Percentiles rank a stretch among this genome's conserved stretches.
Conservation (phyloP, 2,113 vertebrate genomes). For the Vidua macroura region DNA sequence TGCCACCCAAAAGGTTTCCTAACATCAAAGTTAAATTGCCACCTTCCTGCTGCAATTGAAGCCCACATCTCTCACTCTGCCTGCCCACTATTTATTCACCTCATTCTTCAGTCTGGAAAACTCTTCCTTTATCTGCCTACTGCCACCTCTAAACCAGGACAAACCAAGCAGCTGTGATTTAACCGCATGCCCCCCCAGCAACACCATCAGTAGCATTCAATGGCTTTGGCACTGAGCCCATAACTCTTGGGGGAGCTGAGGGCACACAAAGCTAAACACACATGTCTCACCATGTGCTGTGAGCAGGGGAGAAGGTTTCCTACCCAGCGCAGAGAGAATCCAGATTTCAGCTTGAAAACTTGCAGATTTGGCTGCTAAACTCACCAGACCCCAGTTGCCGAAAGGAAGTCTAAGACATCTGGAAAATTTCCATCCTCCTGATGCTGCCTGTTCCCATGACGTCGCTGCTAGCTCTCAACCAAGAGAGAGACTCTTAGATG, state of each 20-base stretch:
- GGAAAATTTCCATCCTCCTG: constrained; percentile 1
- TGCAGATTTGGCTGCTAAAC: neutral
- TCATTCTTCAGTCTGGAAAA: neutral
- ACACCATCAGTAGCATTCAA: accelerated
- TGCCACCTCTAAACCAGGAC: neutral
- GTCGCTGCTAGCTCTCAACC: neutral
- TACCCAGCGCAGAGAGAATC: neutral
- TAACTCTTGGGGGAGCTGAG: neutral
- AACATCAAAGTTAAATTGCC: neutral
- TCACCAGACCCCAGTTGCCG: neutral
- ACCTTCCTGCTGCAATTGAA: neutral
- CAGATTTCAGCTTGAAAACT: neutral
- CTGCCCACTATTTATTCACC: neutral
- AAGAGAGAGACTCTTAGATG: neutral
- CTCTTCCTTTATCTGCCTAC: neutral
- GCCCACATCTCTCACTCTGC: neutral
- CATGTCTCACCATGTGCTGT: accelerated
- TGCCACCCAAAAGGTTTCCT: neutral
- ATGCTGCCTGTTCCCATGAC: neutral
- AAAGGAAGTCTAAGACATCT: neutral
- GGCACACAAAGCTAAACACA: accelerated
- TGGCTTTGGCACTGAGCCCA: neutral
- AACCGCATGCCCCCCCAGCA: neutral
- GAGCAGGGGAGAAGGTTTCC: neutral
- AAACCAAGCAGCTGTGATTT: neutral